Evolutionary conservation across 1,140 invertebrate species (phyloP), one percentile per base, ranked within the genome.

Genomic region (Gonatopus flavifemur): DNA sequence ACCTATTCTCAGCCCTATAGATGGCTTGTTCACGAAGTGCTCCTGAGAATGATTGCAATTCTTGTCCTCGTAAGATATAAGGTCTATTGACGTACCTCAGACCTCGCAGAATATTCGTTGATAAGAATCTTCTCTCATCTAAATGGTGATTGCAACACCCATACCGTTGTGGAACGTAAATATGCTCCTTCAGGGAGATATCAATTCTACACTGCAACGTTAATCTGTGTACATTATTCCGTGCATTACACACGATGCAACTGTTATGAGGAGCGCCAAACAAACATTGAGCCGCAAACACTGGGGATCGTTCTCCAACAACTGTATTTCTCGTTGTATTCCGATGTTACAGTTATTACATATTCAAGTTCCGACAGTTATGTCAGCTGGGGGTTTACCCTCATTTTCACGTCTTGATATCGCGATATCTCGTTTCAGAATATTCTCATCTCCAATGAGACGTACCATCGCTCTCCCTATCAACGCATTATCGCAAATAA

Each of bases 91-190:
- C 22, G 21, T 22, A 41, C 8, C 38, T 25, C 12, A 41, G 13
- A 5, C 9, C 21, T 10, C 7, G 20, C 3, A 41, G 3, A 3
- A 41, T 3, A 3, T 8, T 18, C 3, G 22, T 22, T 25, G 15
- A 25, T 5, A 41, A 41, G 12, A 28, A 28, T 28, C 25, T 12
- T 7, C 12, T 28, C 12, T 28, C 25, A 28, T 28, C 12, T 28
- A 25, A 41, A 41, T 41, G 38, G 25, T 41, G 20, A 22, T 41
- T 25, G n/a, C 19, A 41, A 41, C 38, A 22, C 18, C 25, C 20
- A 28, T 18, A 13, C 3, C 9, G 9, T 16, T 30, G 15, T 3
- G 40, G 28, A 15, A 43, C 9, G n/a, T 18, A 43, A 9, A 43
- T 43, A 31, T 43, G 13, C 19, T 18, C 3, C 4, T 43, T 16